A percentile compares a stretch with the other conserved stretches of the same genome.
These are phyloP conservation scores for Pongo abelii DNA, from an alignment of 2,113 vertebrate genomes.

Conservation along the genomic window DNA sequence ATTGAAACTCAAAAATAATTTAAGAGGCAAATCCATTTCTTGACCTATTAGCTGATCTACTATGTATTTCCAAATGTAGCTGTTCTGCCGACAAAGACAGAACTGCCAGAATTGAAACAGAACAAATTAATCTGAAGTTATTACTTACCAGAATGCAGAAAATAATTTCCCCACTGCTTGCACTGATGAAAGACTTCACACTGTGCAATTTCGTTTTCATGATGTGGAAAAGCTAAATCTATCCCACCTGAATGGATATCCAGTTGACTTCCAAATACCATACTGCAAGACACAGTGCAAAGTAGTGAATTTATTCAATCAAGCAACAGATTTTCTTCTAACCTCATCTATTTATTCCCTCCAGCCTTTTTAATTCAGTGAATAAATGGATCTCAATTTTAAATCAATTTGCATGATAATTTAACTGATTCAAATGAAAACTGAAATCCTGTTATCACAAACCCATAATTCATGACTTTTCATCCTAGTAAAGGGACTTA, in stretches of 20 bases:
- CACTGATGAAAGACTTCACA: conserved; percentile 94
- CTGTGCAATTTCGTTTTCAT: conserved; percentile 97
- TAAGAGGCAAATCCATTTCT: neutral
- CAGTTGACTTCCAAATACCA: conserved; percentile 93
- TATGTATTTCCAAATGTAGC: neutral
- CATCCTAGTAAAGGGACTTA: neutral
- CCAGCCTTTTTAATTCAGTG: neutral
- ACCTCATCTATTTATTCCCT: too few species aligned
- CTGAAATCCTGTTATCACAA: neutral
- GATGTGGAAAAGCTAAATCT: conserved; percentile 97
- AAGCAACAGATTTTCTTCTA: neutral
- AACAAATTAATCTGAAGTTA: neutral
- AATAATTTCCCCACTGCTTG: conserved; percentile 96
- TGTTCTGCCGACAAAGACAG: neutral
- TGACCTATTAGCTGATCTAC: neutral
- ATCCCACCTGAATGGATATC: conserved; percentile 96
- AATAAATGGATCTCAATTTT: neutral
- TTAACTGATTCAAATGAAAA: neutral
- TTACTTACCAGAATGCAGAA: conserved; percentile 93
- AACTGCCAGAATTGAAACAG: accelerated
- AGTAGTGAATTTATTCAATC: neutral
- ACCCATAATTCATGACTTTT: neutral
- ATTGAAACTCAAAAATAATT: neutral
- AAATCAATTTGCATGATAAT: neutral
- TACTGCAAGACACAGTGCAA: conserved; percentile 81